phyloP scores from a whole-genome alignment of 2,113 vertebrate genomes.

The Hassar affinis region DNA sequence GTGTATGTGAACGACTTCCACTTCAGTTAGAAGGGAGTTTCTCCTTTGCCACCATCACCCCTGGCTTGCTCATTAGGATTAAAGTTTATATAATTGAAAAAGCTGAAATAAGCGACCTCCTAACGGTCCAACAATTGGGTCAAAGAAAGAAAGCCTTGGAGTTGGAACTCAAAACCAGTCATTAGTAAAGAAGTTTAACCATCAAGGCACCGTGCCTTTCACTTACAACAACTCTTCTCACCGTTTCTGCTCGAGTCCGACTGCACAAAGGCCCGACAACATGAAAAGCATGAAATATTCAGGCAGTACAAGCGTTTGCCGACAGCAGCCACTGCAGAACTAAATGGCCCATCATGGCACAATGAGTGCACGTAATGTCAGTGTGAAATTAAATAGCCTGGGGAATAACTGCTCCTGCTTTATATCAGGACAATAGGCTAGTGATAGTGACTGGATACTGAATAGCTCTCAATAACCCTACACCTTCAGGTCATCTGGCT shows the following conservation, averaged over 20 bases:
- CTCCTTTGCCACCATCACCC: too few relatives aligned
- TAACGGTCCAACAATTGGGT: neutral
- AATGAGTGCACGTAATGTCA: slow-evolving; percentile 46
- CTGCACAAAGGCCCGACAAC: neutral
- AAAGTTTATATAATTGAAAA: too few relatives aligned
- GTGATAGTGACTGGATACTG: neutral
- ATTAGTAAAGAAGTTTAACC: slow-evolving; percentile 7
- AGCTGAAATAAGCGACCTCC: too few relatives aligned
- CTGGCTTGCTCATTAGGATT: too few relatives aligned
- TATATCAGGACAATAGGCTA: neutral
- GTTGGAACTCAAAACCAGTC: neutral
- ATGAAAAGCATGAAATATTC: slow-evolving; percentile 49
- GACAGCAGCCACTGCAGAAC: slow-evolving; percentile 39
- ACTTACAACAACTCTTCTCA: neutral
- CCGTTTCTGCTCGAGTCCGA: neutral
- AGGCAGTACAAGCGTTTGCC: slow-evolving; percentile 28
- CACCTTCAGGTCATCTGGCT: neutral
- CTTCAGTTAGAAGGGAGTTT: neutral
- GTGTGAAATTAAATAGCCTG: neutral
- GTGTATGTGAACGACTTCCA: neutral
- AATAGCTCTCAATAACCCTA: neutral
- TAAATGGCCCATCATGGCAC: neutral
- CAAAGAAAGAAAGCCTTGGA: neutral
- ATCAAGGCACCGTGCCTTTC: neutral
- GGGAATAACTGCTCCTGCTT: neutral